These are phyloP conservation scores for Zele albiditarsus DNA, from an alignment of 2,888 invertebrate genomes.

Conservation along the genomic window DNA sequence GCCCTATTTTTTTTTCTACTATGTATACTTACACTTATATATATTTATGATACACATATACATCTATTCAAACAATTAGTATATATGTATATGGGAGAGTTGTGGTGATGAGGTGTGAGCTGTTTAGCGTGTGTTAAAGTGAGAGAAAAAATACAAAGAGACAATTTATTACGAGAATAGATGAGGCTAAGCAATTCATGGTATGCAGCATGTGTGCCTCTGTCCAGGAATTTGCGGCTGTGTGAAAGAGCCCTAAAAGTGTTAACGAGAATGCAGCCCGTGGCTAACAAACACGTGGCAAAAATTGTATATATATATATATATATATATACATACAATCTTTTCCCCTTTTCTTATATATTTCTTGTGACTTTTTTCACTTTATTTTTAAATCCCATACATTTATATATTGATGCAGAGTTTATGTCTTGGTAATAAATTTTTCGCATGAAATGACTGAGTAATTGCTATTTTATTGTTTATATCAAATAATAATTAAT, in stretches of 20 bases:
- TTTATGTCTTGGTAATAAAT: background rate
- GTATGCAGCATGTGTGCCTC: slow-evolving; percentile 8
- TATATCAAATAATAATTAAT: background rate
- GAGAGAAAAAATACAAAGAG: background rate
- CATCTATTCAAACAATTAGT: background rate
- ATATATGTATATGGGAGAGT: background rate
- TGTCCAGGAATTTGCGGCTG: slow-evolving; percentile 19
- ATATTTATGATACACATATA: background rate
- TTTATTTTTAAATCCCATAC: background rate
- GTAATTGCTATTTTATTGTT: background rate
- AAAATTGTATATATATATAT: background rate
- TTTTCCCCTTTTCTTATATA: background rate
- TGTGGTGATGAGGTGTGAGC: background rate
- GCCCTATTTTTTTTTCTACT: background rate
- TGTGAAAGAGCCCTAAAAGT: background rate
- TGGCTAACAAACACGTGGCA: background rate
- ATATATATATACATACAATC: background rate
- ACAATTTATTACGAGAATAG: slow-evolving; percentile 29
- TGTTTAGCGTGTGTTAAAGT: background rate
- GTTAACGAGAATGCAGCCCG: background rate
- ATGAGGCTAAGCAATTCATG: slow-evolving; percentile 14
- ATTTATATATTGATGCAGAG: background rate
- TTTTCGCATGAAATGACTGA: background rate
- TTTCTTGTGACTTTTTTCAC: background rate
- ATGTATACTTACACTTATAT: background rate